Conservation (phyloP, 1,140 invertebrate genomes). For the Hermetia illucens region DNA sequence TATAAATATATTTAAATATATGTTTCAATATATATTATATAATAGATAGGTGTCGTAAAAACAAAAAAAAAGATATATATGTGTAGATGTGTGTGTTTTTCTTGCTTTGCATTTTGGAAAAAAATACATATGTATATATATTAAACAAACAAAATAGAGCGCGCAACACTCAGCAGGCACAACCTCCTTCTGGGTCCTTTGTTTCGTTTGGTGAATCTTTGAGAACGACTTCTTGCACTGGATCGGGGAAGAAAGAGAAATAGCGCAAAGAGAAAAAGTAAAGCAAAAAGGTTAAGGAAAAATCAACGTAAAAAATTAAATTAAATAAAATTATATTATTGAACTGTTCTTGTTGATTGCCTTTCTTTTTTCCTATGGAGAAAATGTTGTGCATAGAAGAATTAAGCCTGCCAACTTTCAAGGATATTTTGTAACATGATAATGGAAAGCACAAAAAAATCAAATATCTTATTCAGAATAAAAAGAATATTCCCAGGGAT, state of each 20-base stretch:
- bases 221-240: conserved; percentile 96
- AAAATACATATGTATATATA: background rate
- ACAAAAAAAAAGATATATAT: background rate
- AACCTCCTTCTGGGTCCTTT: conserved; percentile 78
- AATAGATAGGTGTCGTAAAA: no score
- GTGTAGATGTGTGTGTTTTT: no score
- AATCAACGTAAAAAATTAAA: conserved; percentile 14
- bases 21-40: no score
- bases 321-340: conserved; percentile 3
- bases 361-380: no score
- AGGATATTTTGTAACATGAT: no score
- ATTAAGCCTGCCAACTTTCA: no score
- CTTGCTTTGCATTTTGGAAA: background rate
- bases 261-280: conserved; percentile 9
- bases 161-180: conserved; percentile 59
- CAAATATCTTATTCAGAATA: no score
- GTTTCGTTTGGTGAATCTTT: conserved; percentile 89
- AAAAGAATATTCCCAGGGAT: no score
- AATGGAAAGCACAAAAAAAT: no score
- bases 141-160: no score
- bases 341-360: no score
- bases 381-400: no score
- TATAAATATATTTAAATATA: background rate
- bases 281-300: conserved; percentile 20
- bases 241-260: conserved; percentile 31